These are phyloP conservation scores for Orchestes rusci DNA, from an alignment of 2,888 invertebrate species.

Conservation along the genomic window DNA sequence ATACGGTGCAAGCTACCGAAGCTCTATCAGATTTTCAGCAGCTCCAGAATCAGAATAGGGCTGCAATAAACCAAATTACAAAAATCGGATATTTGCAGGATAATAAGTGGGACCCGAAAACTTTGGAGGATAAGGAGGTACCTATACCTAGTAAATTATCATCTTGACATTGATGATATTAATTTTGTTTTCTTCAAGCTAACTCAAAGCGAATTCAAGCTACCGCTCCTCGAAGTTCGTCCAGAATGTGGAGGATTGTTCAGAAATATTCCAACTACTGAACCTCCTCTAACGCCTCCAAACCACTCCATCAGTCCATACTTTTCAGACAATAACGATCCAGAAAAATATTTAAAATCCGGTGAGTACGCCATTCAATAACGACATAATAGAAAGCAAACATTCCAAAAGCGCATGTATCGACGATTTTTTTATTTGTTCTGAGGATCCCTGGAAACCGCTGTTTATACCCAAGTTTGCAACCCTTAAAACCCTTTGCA, in stretches of 20 bases:
- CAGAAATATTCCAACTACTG: conserved; percentile 53
- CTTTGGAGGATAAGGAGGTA: conserved; percentile 56
- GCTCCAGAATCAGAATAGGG: conserved; percentile 52
- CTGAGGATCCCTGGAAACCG: too few species aligned
- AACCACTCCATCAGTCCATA: conserved; percentile 55
- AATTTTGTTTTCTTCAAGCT: too few species aligned
- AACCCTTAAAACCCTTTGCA: too few species aligned
- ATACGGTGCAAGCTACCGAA: conserved; percentile 63
- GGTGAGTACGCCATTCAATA: too few species aligned
- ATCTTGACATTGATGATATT: too few species aligned
- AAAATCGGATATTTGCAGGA: conserved; percentile 54
- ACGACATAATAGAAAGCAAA: too few species aligned
- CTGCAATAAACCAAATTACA: conserved; percentile 53
- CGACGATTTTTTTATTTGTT: too few species aligned
- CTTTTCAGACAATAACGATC: conserved; percentile 57
- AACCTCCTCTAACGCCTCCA: conserved; percentile 53
- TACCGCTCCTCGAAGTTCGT: conserved; percentile 60
- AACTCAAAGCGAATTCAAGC: conserved; percentile 59
- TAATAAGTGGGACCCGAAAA: conserved; percentile 56
- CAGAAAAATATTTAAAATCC: conserved; percentile 57
- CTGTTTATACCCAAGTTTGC: too few species aligned
- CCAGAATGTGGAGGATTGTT: conserved; percentile 61
- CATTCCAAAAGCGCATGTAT: too few species aligned
- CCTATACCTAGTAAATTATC: too few species aligned
- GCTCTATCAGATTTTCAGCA: conserved; percentile 66